phyloP scores from a whole-genome alignment of 1,140 invertebrate genomes.

The Heliconius congener region DNA sequence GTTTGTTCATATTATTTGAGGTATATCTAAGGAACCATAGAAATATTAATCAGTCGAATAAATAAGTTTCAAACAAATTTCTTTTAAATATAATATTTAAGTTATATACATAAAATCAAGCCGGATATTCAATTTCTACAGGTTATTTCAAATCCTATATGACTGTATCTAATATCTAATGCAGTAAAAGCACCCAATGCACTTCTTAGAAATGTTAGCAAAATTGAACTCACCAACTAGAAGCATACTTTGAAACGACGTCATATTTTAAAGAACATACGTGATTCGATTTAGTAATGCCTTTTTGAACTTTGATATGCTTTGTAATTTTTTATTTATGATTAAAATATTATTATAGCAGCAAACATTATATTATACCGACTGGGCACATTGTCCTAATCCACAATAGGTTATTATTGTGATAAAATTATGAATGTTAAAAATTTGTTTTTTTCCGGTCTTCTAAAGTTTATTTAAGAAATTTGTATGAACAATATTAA shows the following conservation, averaged over 20 bases:
- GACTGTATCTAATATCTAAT: constrained; percentile 34
- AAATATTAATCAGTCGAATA: too few species aligned
- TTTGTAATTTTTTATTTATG: constrained; percentile 7
- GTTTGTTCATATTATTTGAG: too few species aligned
- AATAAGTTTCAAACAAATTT: too few species aligned
- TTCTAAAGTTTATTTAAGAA: too few species aligned
- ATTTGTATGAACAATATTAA: too few species aligned
- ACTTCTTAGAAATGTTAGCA: constrained; percentile 42
- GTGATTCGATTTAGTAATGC: constrained; percentile 47
- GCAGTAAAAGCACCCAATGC: constrained; percentile 32
- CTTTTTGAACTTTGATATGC: constrained; percentile 24
- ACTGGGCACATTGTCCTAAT: too few species aligned
- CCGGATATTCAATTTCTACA: background rate
- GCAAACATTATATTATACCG: background rate
- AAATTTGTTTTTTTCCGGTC: too few species aligned
- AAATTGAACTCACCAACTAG: constrained; percentile 49
- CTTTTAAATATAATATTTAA: background rate
- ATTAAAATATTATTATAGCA: background rate
- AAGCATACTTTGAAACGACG: constrained; percentile 48
- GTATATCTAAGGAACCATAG: too few species aligned
- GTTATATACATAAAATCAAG: background rate
- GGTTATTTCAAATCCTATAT: constrained; percentile 20
- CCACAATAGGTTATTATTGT: too few species aligned
- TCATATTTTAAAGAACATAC: constrained; percentile 48
- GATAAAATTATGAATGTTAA: too few species aligned